phyloP scores from a whole-genome alignment of 2,888 invertebrate species.

The Catocala fraxini region DNA sequence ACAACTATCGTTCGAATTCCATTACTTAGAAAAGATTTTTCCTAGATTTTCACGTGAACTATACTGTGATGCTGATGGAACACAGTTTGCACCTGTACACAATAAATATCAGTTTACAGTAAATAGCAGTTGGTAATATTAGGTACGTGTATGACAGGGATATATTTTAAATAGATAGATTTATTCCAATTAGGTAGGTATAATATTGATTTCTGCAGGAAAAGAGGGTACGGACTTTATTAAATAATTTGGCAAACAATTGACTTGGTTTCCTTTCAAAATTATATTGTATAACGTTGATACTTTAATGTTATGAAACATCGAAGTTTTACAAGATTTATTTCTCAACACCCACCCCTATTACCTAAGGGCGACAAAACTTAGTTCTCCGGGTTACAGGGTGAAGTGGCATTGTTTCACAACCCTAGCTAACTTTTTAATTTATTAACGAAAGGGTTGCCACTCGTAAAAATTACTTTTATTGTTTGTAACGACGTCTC shows the following conservation, averaged over 20 bases:
- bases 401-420: constrained; percentile 83
- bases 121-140: no score
- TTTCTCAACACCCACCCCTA: constrained; percentile 49
- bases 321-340: constrained; percentile 43
- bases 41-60: no score
- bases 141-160: no score
- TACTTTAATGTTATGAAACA: neutral
- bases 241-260: neutral
- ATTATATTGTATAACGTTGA: neutral
- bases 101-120: no score
- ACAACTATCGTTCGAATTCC: no score
- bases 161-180: no score
- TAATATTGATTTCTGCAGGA: no score
- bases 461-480: constrained; percentile 87
- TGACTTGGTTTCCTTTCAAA: no score
- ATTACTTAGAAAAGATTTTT: no score
- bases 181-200: no score
- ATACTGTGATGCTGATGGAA: no score
- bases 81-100: no score
- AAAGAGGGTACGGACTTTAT: neutral
- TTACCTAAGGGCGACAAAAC: constrained; percentile 75
- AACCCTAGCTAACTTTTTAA: constrained; percentile 83
- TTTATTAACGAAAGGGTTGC: constrained; percentile 86
- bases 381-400: constrained; percentile 77
- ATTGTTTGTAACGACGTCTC: constrained; percentile 86